These are phyloP conservation scores for Leptopilina drosophilae DNA, from an alignment of 2,888 invertebrate genomes.

Conservation along the genomic window DNA sequence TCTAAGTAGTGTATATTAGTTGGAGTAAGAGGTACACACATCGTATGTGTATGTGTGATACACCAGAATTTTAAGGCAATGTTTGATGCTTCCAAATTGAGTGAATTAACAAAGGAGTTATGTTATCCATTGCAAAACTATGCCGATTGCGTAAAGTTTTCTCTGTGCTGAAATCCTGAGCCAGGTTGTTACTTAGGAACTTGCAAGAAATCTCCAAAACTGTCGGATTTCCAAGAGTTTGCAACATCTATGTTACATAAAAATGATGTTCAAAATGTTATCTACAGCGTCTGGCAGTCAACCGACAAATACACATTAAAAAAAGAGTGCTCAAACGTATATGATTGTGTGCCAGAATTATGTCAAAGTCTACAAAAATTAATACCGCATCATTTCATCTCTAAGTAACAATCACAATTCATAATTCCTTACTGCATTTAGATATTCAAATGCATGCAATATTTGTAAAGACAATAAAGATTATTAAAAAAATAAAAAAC, in stretches of 20 bases:
- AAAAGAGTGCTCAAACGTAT: conserved; percentile 26
- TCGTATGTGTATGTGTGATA: conserved; percentile 43
- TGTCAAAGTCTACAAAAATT: conserved; percentile 30
- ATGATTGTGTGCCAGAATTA: conserved; percentile 27
- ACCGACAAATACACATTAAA: conserved; percentile 38
- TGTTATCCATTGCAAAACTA: conserved; percentile 3
- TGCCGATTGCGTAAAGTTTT: conserved; percentile 1
- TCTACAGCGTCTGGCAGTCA: conserved; percentile 42
- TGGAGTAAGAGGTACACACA: conserved; percentile 41
- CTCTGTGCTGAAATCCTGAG: background rate
- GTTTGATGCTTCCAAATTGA: conserved; percentile 24
- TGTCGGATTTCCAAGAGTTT: conserved; percentile 32
- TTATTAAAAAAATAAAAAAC: too few relatives aligned
- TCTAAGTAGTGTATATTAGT: conserved; percentile 26
- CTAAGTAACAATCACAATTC: conserved; percentile 39
- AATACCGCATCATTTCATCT: conserved; percentile 42
- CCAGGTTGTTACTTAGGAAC: conserved; percentile 32
- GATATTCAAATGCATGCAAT: too few relatives aligned
- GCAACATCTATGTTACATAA: background rate
- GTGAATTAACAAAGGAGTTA: conserved; percentile 1
- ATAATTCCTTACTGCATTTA: too few relatives aligned
- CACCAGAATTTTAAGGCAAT: conserved; percentile 46
- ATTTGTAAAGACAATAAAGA: too few relatives aligned
- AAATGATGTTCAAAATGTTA: conserved; percentile 10
- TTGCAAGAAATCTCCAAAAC: conserved; percentile 27